Percentiles rank a stretch among this genome's conserved stretches.
Evolutionary conservation across 2,888 invertebrate genomes (phyloP).

Genomic region (Myathropa florea): DNA sequence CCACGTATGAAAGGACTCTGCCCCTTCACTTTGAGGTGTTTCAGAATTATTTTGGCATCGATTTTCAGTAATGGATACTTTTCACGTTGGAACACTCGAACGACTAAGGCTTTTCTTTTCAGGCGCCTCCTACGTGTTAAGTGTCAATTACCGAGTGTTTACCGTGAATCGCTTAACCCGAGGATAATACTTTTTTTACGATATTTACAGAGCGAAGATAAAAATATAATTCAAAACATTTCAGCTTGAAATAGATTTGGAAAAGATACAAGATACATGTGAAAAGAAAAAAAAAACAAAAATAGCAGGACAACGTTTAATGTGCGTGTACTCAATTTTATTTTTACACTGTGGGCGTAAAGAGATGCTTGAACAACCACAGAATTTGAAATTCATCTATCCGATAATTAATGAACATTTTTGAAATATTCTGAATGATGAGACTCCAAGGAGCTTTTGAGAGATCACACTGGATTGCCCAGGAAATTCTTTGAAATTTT

Average conservation of each 20-base stretch:
- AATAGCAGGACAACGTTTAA: constrained; percentile 1
- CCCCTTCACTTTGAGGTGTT: not conserved
- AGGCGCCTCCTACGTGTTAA: constrained; percentile 41
- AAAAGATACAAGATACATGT: constrained; percentile 19
- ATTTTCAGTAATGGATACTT: constrained; percentile 29
- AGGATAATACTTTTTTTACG: not conserved
- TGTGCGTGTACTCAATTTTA: not conserved
- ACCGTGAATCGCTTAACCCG: constrained; percentile 1
- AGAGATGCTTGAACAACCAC: not conserved
- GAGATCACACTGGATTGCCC: too few relatives aligned
- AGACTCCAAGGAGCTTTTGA: not conserved
- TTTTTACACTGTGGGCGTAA: not conserved
- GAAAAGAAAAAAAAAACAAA: not conserved
- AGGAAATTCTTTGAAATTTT: not conserved
- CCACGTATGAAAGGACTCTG: not conserved
- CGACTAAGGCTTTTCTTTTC: too few relatives aligned
- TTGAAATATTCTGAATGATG: not conserved
- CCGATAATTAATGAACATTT: not conserved
- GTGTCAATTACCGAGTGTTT: constrained; percentile 39
- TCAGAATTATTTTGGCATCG: constrained; percentile 25
- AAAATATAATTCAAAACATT: not conserved
- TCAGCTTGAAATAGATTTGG: constrained; percentile 40
- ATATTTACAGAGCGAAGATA: not conserved
- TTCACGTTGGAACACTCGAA: not conserved
- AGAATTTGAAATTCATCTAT: not conserved